Evolutionary conservation across 2,797 vertebrate genomes (phyloP), one percentile per base, ranked within the genome.

Genomic region (Poecilia gillii): DNA sequence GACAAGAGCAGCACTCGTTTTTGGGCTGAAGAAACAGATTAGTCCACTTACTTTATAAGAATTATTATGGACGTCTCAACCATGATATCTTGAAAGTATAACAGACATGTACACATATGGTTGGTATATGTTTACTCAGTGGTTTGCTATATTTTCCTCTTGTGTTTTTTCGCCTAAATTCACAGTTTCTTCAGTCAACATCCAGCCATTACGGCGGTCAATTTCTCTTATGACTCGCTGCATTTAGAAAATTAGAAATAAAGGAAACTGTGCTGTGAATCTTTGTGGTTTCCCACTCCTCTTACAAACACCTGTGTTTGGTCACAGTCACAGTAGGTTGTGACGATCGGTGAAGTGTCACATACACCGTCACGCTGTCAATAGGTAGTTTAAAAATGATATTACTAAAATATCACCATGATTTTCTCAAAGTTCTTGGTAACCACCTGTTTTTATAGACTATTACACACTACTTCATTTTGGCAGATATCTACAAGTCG

Each of bases 161-260:
- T 79, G 88, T 88, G 82, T 43, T 71, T 11, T 82, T 76, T 74
- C 84, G 82, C 77, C 75, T 82, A 66, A 76, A 90, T 87, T 81
- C 86, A 90, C 90, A 84, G 78, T 66, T 84, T 80, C 85, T 53
- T 79, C 73, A 70, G 86, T 86, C 77, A 62, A 85, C 83, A 62
- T 85, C 87, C 90, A 85, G 84, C 75, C 16, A n/a, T 14, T 4
- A 83, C 91, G 90, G 93, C 92, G 86, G 86, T 82, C 47, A 93
- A 82, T 91, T 91, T 91, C 92, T 83, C 82, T 88, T 90, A 80
- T 62, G 79, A 81, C 88, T 88, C 74, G 14, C 89, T 85, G 78
- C 88, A 86, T 84, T 91, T 90, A 41, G 6, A 41, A 41, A 72
- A 43, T 39, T 47, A 73, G 62, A 76, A 68, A 74, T n/a, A 76